Base-by-base conservation (phyloP, 1,140 invertebrate genomes). In the Schlechtendalia chinensis region DNA sequence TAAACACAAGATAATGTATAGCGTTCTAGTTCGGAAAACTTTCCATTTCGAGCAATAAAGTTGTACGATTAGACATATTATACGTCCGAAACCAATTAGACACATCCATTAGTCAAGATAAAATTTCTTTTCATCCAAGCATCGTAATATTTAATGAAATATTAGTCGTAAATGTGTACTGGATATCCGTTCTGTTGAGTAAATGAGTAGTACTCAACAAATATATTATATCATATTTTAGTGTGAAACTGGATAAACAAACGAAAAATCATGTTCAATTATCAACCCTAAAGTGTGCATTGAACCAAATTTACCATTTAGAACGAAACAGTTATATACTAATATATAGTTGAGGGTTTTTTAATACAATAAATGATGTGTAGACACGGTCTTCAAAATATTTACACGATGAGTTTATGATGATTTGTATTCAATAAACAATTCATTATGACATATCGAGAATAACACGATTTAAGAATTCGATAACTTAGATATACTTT, bases 71-170 rank as follows among this genome's bases (percentile, higher is more conserved):
- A 65, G 29, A 65, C 11, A 54, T 22, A n/a, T 12, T 65, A 54
- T 54, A 32, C 61, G 29, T 12, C 10, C n/a, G 45, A 47, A 24
- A 19, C 39, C 14, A 47, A 50, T 47, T 24, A 69, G 5, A 69
- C 65, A 45, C 45, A 47, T 69, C 39, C 63, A 67, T 67, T 67
- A 67, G 14, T n/a, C 17, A 45, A 45, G 11, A 67, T 67, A 67
- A 45, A 11, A 22, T 67, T 67, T 45, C 14, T 67, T 67, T 67
- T 45, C 29, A 12, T 45, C 27, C 12, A 22, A 22, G 14, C 22
- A 22, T 22, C 29, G 29, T 39, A 19, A 5, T 69, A 47, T 69
- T 6, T 22, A 47, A 14, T 69, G 39, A 69, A 69, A 69, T 69
- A 69, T 69, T 69, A 69, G 65, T 69, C 39, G 39, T 47, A 17